These are phyloP conservation scores for Platyscapa corneri DNA, from an alignment of 1,140 invertebrate genomes.

Conservation along the genomic window DNA sequence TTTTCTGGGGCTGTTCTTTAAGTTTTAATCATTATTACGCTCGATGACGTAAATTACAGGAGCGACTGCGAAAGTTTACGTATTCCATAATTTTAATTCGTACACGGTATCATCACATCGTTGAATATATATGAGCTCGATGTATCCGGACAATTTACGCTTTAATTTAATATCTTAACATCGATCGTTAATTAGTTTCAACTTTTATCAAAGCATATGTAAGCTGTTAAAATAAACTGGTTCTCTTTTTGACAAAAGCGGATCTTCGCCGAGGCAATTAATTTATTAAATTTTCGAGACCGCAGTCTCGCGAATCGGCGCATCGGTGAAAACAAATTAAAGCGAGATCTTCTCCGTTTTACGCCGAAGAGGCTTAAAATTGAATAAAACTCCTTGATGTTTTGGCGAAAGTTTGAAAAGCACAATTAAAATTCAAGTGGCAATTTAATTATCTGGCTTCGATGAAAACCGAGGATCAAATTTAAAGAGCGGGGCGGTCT, in stretches of 20 bases:
- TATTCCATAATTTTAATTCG: background rate
- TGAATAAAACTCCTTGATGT: too few relatives aligned
- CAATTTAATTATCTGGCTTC: too few relatives aligned
- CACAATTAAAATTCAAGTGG: too few relatives aligned
- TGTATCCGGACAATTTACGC: background rate
- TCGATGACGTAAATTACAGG: background rate
- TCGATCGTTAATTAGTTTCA: background rate
- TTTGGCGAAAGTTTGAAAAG: too few relatives aligned
- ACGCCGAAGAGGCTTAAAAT: too few relatives aligned
- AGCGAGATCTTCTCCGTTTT: too few relatives aligned
- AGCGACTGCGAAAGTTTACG: background rate
- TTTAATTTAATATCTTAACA: background rate
- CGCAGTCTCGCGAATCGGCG: too few relatives aligned
- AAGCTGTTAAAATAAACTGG: background rate
- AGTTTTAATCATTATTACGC: background rate
- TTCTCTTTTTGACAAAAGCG: background rate
- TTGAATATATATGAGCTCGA: background rate
- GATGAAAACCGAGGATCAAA: too few relatives aligned
- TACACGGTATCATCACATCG: background rate
- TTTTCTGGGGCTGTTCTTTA: background rate
- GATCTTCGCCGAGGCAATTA: too few relatives aligned
- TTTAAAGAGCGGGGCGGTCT: too few relatives aligned
- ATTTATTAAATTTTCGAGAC: too few relatives aligned
- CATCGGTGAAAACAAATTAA: too few relatives aligned
- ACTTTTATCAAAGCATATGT: background rate